Evolutionary conservation across 2,113 vertebrate species (phyloP).

Genomic region (Columbina picui): DNA sequence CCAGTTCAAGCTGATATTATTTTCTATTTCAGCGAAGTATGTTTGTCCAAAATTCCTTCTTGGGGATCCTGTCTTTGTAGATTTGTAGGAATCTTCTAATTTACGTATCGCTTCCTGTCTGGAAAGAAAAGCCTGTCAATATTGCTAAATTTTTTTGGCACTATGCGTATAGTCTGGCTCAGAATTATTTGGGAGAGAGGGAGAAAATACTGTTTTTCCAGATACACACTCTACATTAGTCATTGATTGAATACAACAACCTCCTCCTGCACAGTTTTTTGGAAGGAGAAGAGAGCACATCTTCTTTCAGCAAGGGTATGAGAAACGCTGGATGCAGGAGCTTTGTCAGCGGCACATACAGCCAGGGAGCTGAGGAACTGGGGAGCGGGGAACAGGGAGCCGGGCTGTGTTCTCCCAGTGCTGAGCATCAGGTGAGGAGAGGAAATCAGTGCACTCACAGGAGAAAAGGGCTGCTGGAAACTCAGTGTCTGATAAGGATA

Average conservation of each 20-base stretch:
- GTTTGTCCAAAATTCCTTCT: conserved; percentile 27
- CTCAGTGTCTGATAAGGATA: not conserved
- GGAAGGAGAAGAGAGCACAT: not conserved
- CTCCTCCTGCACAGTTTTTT: not conserved
- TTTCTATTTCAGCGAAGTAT: not conserved
- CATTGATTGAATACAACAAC: not conserved
- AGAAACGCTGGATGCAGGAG: not conserved
- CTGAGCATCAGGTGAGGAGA: not conserved
- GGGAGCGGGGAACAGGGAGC: not conserved
- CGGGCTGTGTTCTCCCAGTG: accelerated
- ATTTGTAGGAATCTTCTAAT: conserved; percentile 16
- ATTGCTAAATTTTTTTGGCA: not conserved
- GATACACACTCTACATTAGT: not conserved
- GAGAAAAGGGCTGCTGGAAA: conserved; percentile 2
- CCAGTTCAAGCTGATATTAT: not conserved
- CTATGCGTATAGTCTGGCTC: not conserved
- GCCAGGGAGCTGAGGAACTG: not conserved
- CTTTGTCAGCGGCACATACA: accelerated
- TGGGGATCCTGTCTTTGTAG: not conserved
- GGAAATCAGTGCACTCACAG: not conserved
- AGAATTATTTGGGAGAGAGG: not conserved
- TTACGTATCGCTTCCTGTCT: not conserved
- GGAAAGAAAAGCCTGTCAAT: not conserved
- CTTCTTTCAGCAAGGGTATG: not conserved
- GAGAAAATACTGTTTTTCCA: not conserved